Percentiles rank a stretch among this genome's conserved stretches.
These are phyloP conservation scores for Rhagium mordax DNA, from an alignment of 2,888 invertebrate species.

Conservation along the genomic window DNA sequence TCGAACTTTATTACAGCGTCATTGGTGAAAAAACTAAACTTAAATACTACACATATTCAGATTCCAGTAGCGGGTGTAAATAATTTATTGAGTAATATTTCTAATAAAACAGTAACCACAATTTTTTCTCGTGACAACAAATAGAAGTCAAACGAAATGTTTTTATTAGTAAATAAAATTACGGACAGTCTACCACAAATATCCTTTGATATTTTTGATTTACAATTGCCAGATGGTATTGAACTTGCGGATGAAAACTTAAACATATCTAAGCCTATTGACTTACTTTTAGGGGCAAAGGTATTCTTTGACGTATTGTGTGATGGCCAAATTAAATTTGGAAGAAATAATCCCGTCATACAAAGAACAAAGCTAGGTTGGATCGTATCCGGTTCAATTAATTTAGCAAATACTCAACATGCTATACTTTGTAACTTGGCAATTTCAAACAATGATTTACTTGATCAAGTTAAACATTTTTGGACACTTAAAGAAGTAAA, in stretches of 20 bases:
- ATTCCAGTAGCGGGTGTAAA: slow-evolving; percentile 12
- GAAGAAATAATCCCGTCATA: background rate
- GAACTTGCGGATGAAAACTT: slow-evolving; percentile 15
- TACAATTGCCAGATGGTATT: background rate
- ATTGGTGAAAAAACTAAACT: slow-evolving; percentile 13
- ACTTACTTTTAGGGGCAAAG: slow-evolving; percentile 13
- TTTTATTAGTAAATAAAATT: slow-evolving; percentile 16
- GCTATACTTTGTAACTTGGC: background rate
- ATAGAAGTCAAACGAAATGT: slow-evolving; percentile 9
- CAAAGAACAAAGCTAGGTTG: slow-evolving; percentile 22
- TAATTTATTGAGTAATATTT: background rate
- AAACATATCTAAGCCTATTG: background rate
- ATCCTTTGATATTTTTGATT: too few relatives aligned
- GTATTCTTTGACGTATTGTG: slow-evolving; percentile 21
- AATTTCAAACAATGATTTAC: background rate
- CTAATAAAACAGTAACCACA: background rate
- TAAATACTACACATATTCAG: background rate
- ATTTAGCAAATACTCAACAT: background rate
- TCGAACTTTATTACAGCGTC: background rate
- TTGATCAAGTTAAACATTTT: background rate
- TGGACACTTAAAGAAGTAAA: background rate
- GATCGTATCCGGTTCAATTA: slow-evolving; percentile 10
- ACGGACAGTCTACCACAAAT: slow-evolving; percentile 4
- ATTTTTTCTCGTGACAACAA: background rate
- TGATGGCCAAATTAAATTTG: background rate